Evolutionary conservation across 1,140 invertebrate species (phyloP).

Genomic region (Aphelinus atriplicis): DNA sequence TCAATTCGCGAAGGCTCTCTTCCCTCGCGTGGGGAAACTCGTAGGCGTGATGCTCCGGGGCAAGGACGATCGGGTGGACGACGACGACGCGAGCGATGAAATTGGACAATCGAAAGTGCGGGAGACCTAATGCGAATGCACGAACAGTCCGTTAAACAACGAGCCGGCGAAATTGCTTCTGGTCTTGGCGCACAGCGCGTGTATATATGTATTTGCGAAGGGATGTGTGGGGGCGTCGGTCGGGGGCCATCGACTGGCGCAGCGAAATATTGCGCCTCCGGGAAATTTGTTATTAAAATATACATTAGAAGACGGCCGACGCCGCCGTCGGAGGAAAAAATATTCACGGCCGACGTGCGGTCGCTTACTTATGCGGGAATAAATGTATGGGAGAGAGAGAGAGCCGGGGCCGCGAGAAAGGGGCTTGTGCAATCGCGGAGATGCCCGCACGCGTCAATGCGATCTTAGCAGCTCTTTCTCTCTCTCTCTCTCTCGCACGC

Average conservation of each 20-base stretch:
- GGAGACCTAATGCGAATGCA: slow-evolving; percentile 6
- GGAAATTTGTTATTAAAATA: slow-evolving; percentile 54
- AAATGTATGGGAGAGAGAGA: slow-evolving; percentile 54
- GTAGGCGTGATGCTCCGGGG: too few species aligned
- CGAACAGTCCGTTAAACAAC: neutral
- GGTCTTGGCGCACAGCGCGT: too few species aligned
- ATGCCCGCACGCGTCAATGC: neutral
- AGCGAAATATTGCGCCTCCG: slow-evolving; percentile 44
- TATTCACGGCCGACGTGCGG: slow-evolving; percentile 50
- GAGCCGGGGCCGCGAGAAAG: slow-evolving; percentile 43
- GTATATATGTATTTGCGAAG: too few species aligned
- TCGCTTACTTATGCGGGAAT: slow-evolving; percentile 58
- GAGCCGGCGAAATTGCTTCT: neutral
- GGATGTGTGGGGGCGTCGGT: too few species aligned
- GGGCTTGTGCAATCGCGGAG: slow-evolving; percentile 35
- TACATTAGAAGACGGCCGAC: slow-evolving; percentile 46
- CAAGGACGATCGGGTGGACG: too few species aligned
- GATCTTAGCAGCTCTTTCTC: neutral
- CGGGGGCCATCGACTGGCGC: slow-evolving; percentile 1
- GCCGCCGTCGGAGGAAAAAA: slow-evolving; percentile 43
- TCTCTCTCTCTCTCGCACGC: neutral
- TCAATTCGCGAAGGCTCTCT: too few species aligned
- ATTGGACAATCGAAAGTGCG: slow-evolving; percentile 1
- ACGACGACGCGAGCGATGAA: neutral
- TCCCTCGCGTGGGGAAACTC: too few species aligned